Percentiles rank a stretch among this genome's conserved stretches.
Evolutionary conservation across 2,888 invertebrate genomes (phyloP).

Genomic region (Drosophila longiperda): DNA sequence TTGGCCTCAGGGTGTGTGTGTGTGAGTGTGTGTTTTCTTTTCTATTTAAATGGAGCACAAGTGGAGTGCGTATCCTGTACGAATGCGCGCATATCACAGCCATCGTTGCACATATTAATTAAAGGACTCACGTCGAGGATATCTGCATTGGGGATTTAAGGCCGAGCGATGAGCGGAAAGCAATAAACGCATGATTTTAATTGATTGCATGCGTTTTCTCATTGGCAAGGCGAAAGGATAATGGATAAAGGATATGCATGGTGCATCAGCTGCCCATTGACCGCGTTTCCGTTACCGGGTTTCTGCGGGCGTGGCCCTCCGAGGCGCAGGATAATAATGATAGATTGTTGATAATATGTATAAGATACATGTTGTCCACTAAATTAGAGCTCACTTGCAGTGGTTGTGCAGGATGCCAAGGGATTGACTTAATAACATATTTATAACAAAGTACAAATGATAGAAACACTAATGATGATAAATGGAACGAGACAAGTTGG

Average conservation of each 20-base stretch:
- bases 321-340: background rate
- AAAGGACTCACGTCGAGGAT: slow-evolving; percentile 42
- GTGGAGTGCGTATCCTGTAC: slow-evolving; percentile 70
- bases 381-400: background rate
- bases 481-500: background rate
- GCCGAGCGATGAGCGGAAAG: slow-evolving; percentile 34
- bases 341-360: slow-evolving; percentile 8
- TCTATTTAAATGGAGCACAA: slow-evolving; percentile 82
- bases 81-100: slow-evolving; percentile 29
- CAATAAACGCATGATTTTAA: slow-evolving; percentile 58
- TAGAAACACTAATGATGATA: background rate
- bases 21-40: slow-evolving; percentile 61
- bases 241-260: slow-evolving; percentile 1
- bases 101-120: slow-evolving; percentile 76
- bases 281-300: background rate
- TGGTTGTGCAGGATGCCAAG: background rate
- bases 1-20: background rate
- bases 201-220: slow-evolving; percentile 54
- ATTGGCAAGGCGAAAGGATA: background rate
- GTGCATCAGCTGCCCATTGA: slow-evolving; percentile 15
- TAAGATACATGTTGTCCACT: background rate
- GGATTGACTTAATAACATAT: background rate
- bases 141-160: slow-evolving; percentile 19
- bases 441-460: slow-evolving; percentile 42
- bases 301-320: slow-evolving; percentile 6